A percentile compares a stretch with the other conserved stretches of the same genome.
Evolutionary conservation across 2,113 vertebrate genomes (phyloP).

Genomic region (Amblyornis subalaris): DNA sequence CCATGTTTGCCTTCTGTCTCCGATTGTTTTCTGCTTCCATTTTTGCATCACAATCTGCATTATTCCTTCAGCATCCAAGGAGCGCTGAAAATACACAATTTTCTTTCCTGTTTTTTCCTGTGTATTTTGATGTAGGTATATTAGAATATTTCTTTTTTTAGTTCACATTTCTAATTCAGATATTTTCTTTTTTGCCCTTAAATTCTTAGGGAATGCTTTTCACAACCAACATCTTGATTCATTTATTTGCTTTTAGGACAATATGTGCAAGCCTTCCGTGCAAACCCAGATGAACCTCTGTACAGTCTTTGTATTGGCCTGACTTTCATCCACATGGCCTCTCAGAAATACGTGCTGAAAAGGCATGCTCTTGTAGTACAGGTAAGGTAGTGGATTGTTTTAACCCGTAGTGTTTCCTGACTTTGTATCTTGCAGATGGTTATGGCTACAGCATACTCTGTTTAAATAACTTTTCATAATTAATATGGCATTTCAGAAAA

Average conservation of each 20-base stretch:
- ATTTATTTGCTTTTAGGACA: slow-evolving; percentile 77
- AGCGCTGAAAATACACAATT: neutral
- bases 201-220: neutral
- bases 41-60: neutral
- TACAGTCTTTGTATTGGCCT: slow-evolving; percentile 90
- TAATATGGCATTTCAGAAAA: neutral
- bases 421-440: neutral
- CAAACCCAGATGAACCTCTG: slow-evolving; percentile 80
- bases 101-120: neutral
- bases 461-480: neutral
- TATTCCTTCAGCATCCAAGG: neutral
- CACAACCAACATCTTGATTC: neutral
- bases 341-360: slow-evolving; percentile 91
- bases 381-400: slow-evolving; percentile 65
- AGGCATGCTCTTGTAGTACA: slow-evolving; percentile 90
- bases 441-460: neutral
- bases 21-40: neutral
- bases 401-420: neutral
- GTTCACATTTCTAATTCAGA: neutral
- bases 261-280: slow-evolving; percentile 90
- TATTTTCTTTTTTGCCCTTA: neutral
- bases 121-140: neutral
- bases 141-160: neutral
- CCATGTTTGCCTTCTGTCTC: neutral
- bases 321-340: slow-evolving; percentile 97